Percentiles rank a stretch among this genome's conserved stretches.
These are phyloP conservation scores for Paracentrotus lividus DNA, from an alignment of 53 echinoderm and acorn worm species.

Conservation along the genomic window DNA sequence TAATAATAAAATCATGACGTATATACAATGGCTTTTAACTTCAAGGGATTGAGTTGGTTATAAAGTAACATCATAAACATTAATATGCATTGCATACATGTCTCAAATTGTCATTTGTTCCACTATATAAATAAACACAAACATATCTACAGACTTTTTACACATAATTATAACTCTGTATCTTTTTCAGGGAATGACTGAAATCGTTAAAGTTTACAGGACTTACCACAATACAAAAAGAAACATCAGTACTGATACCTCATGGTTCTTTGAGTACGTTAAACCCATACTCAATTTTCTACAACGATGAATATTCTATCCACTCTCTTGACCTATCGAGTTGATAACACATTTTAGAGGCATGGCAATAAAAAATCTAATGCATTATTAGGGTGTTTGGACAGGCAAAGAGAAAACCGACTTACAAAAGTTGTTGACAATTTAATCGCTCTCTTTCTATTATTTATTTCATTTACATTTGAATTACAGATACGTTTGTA, in stretches of 20 bases:
- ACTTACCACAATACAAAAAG: not conserved
- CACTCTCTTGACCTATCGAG: too few species aligned
- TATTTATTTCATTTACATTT: too few species aligned
- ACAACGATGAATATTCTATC: not conserved
- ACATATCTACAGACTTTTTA: not conserved
- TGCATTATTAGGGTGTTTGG: not conserved
- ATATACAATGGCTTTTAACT: constrained; percentile 43
- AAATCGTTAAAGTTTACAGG: not conserved
- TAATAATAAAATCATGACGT: constrained; percentile 13
- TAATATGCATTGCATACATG: not conserved
- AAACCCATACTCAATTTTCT: not conserved
- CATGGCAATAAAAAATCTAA: not conserved
- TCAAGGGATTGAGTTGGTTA: constrained; percentile 28
- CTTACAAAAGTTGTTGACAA: not conserved
- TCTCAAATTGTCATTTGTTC: not conserved
- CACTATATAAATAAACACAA: not conserved
- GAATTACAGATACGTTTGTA: not conserved
- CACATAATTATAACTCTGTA: constrained; percentile 1
- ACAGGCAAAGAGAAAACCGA: not conserved
- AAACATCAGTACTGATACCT: not conserved
- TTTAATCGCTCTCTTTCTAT: not conserved
- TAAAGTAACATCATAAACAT: not conserved
- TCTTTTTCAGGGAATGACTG: not conserved
- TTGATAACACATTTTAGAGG: too few species aligned
- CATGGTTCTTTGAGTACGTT: not conserved